A percentile compares a stretch with the other conserved stretches of the same genome.
Conservation (phyloP, 2,797 vertebrate genomes). For the Melanotaenia maccullochi region DNA sequence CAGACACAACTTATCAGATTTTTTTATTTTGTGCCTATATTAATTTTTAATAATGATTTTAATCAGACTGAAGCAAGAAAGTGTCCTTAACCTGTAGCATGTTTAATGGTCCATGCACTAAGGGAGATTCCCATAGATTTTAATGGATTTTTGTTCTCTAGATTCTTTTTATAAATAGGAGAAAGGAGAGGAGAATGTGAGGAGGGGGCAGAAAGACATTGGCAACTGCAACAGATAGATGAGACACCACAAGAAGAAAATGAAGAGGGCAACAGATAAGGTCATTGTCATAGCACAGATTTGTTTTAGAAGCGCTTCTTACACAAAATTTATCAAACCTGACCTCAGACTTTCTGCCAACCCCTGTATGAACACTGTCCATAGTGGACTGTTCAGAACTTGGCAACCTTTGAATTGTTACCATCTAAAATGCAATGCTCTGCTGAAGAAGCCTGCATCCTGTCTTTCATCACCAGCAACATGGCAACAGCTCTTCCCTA, state of each 20-base stretch:
- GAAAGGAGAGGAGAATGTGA: background rate
- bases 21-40: too few relatives aligned
- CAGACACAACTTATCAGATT: too few relatives aligned
- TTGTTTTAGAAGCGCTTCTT: background rate
- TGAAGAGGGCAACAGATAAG: background rate
- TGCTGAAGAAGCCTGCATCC: background rate
- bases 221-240: background rate
- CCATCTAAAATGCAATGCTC: background rate
- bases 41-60: too few relatives aligned
- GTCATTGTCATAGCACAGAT: background rate
- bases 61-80: too few relatives aligned
- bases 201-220: background rate
- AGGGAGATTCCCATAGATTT: background rate
- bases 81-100: too few relatives aligned
- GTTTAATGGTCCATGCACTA: too few relatives aligned
- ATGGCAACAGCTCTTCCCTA: background rate
- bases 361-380: background rate
- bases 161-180: background rate
- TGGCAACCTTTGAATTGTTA: background rate
- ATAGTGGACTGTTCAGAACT: background rate
- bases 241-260: background rate
- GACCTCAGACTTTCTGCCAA: too few relatives aligned
- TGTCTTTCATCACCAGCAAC: background rate
- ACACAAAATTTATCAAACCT: background rate
- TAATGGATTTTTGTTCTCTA: background rate